Evolutionary conservation across 2,113 vertebrate species (phyloP), one percentile per base, ranked within the genome.

Genomic region (Gavia stellata): DNA sequence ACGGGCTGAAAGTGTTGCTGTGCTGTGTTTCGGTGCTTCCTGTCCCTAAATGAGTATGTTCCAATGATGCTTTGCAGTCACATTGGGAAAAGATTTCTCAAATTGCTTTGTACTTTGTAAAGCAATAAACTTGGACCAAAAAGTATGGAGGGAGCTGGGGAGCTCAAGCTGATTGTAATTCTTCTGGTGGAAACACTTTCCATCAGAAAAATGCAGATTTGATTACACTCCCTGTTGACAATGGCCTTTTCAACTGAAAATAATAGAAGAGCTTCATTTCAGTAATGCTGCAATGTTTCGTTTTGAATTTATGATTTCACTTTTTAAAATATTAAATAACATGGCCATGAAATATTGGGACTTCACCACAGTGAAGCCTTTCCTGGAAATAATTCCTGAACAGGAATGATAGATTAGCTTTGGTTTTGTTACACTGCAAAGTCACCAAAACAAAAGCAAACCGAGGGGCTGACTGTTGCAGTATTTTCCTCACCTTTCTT

Each of bases 221-320:
- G 88, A 84, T 94, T 94, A 55, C 90, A 42, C 74, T 92, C 86
- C 86, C 78, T 90, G 62, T 86, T 90, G 59, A 81, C 90, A 91
- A 40, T 5, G 25, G 72, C 36, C n/a, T 53, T 86, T 95, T 63
- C 79, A 55, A 67, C 45, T 42, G 84, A 78, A 86, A 96, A 86
- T 67, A 86, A 83, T 40, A 36, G 61, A 73, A 86, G 23, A 84
- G n/a, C 29, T 80, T 95, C 3, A 6, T 63, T 95, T 90, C 34
- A 65, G 75, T 61, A 81, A 88, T n/a, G 63, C 78, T 87, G 78
- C 31, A 56, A 18, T 88, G 52, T 88, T 95, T 94, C 4, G 1
- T 19, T 87, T 78, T 72, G 56, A 89, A 94, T 26, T 87, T 56
- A 79, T 18, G 6, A 81, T 72, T 89, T 91, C 40, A 78, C 29